Conservation (phyloP, 2,888 invertebrate species). For the Oasisia sp. region DNA sequence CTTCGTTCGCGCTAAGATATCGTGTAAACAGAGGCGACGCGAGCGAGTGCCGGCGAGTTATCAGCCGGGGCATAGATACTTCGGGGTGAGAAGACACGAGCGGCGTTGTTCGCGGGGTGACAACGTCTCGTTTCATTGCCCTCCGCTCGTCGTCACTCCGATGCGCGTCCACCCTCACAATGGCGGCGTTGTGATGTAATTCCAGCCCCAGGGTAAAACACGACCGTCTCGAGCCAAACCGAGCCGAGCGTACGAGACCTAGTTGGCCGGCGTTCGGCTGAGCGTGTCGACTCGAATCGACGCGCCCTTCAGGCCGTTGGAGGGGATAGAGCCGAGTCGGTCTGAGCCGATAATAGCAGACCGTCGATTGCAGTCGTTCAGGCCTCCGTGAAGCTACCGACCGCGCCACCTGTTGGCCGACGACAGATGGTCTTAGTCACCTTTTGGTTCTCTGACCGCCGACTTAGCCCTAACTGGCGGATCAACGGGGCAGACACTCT, state of each 20-base stretch:
- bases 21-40: neutral
- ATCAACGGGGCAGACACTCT: neutral
- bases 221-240: neutral
- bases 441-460: neutral
- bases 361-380: neutral
- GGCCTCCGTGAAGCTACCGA: neutral
- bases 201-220: neutral
- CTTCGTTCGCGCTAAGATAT: neutral
- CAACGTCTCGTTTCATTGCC: neutral
- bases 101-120: neutral
- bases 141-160: neutral
- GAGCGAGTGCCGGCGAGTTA: neutral
- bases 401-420: neutral
- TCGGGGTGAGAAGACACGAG: neutral
- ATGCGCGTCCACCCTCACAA: neutral
- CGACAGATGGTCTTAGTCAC: neutral
- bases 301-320: neutral
- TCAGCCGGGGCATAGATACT: neutral
- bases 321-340: neutral
- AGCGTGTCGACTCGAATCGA: neutral
- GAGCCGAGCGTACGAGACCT: neutral
- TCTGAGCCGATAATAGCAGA: neutral
- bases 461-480: neutral
- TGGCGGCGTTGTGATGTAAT: slow-evolving; percentile 10
- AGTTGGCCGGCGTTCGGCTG: neutral